phyloP scores from a whole-genome alignment of 2,888 invertebrate genomes.

The Mamestra brassicae region DNA sequence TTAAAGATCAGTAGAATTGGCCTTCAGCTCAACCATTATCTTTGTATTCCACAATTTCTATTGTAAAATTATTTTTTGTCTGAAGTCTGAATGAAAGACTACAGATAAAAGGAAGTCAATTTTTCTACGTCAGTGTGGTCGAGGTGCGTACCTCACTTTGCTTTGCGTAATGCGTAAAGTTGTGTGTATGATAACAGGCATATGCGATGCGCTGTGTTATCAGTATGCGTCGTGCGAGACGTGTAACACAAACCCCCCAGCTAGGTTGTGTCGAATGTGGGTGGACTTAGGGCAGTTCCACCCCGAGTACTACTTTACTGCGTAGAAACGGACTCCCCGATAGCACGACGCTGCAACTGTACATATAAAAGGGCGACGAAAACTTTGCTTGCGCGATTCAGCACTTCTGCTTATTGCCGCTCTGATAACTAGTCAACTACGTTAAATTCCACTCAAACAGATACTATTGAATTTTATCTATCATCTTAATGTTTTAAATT shows the following conservation, averaged over 20 bases:
- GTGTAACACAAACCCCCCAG: conserved; percentile 20
- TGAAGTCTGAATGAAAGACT: background rate
- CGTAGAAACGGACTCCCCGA: conserved; percentile 52
- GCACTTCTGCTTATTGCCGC: background rate
- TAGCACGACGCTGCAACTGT: rapidly evolving
- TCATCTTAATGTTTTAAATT: background rate
- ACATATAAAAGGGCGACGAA: background rate
- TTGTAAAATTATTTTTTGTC: background rate
- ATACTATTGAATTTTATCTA: background rate
- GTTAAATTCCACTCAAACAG: background rate
- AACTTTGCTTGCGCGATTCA: conserved; percentile 43
- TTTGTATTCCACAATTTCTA: too few relatives aligned
- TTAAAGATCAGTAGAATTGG: too few relatives aligned
- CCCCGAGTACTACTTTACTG: conserved; percentile 40
- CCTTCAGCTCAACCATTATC: too few relatives aligned
- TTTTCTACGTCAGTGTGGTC: conserved; percentile 49
- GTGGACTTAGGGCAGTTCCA: conserved; percentile 44
- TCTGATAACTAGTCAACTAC: rapidly evolving
- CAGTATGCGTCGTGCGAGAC: background rate
- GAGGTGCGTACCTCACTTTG: conserved; percentile 41
- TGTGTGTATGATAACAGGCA: conserved; percentile 28
- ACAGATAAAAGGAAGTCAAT: conserved; percentile 40
- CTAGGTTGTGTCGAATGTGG: conserved; percentile 16
- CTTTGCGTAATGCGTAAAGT: background rate
- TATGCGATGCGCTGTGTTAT: conserved; percentile 15